Evolutionary conservation across 2,113 vertebrate species (phyloP).

Genomic region (Catharus bicknelli): DNA sequence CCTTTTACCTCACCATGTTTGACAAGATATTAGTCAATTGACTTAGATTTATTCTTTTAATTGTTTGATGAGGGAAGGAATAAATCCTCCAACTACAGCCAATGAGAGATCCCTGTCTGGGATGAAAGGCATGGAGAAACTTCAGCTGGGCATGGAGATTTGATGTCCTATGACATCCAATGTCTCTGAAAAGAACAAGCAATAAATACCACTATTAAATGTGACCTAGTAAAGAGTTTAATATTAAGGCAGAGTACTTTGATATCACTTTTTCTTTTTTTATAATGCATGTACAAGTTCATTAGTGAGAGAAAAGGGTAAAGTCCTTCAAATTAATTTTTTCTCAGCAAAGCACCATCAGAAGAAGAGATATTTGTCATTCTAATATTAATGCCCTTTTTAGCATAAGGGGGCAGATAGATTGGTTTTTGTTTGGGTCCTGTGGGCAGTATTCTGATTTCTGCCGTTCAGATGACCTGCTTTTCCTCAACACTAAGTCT

Average conservation of each 20-base stretch:
- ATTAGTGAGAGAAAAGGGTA: neutral
- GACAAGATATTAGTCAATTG: neutral
- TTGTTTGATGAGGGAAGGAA: neutral
- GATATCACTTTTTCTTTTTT: neutral
- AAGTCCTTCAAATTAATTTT: neutral
- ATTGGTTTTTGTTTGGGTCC: neutral
- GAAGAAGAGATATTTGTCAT: neutral
- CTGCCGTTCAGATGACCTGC: neutral
- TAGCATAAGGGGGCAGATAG: neutral
- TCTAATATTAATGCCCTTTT: neutral
- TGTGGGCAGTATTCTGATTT: neutral
- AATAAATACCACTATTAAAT: neutral
- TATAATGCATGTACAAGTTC: neutral
- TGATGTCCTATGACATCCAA: neutral
- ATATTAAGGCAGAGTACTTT: neutral
- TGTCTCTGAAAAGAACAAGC: neutral
- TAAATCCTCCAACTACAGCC: neutral
- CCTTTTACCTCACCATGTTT: neutral
- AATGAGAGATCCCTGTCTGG: neutral
- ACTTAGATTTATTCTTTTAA: neutral
- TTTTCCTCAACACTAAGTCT: neutral
- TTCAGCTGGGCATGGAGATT: neutral
- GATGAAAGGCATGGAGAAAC: neutral
- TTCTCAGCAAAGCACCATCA: neutral
- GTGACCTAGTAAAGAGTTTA: neutral